Evolutionary conservation across 2,113 vertebrate genomes (phyloP).

Genomic region (Synchiropus splendidus): DNA sequence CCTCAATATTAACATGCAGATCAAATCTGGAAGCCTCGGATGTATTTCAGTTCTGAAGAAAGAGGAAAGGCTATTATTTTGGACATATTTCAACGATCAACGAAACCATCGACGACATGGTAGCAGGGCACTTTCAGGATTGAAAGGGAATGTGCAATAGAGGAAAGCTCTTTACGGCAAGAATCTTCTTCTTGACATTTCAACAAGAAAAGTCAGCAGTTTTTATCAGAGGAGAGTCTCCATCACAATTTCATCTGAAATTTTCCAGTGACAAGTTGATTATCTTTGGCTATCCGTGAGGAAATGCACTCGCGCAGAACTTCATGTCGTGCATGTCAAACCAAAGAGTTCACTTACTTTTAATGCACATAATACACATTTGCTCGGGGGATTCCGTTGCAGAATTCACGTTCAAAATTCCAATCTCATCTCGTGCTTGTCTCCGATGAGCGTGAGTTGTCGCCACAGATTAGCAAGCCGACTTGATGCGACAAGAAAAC

Average conservation of each 20-base stretch:
- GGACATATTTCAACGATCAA: too few species aligned
- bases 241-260: conserved; percentile 25
- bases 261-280: conserved; percentile 6
- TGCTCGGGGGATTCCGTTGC: conserved; percentile 20
- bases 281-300: too few species aligned
- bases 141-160: conserved; percentile 57
- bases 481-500: too few species aligned
- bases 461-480: conserved; percentile 4
- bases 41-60: too few species aligned
- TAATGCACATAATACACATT: conserved; percentile 36
- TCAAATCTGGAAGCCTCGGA: too few species aligned
- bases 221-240: conserved; percentile 14
- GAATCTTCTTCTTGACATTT: neutral
- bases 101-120: too few species aligned
- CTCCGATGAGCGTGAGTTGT: conserved; percentile 8
- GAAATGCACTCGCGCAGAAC: conserved; percentile 21
- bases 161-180: conserved; percentile 16
- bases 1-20: conserved; percentile 32
- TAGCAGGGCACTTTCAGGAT: conserved; percentile 30
- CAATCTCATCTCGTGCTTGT: conserved; percentile 17
- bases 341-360: conserved; percentile 61
- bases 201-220: conserved; percentile 1
- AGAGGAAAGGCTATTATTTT: too few species aligned
- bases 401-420: conserved; percentile 13
- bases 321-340: conserved; percentile 62